phyloP scores from a whole-genome alignment of 2,797 vertebrate species.

The Heliangelus exortis region DNA sequence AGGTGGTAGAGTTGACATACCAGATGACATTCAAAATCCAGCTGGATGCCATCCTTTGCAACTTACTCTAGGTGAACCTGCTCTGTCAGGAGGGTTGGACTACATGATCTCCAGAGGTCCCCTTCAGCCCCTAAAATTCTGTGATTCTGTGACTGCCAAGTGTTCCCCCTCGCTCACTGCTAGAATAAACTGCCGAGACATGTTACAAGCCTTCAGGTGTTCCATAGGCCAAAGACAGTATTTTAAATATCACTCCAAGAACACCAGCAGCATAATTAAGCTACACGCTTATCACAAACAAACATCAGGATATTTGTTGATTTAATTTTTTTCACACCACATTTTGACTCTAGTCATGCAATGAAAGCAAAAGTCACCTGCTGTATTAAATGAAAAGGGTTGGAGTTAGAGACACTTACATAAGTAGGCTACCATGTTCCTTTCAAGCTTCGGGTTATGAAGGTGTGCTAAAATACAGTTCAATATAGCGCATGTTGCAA shows the following conservation, averaged over 20 bases:
- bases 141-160: too few species aligned
- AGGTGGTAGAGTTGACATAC: too few species aligned
- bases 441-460: background rate
- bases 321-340: background rate
- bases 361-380: background rate
- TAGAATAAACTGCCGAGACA: constrained; percentile 13
- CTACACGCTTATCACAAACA: background rate
- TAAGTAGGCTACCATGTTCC: background rate
- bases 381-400: background rate
- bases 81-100: too few species aligned
- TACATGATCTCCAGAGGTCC: too few species aligned
- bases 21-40: too few species aligned
- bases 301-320: background rate
- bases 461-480: background rate
- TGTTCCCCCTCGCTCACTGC: background rate
- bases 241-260: constrained; percentile 13
- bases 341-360: background rate
- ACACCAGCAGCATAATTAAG: background rate
- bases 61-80: too few species aligned
- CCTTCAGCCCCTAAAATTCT: too few species aligned
- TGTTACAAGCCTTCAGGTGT: background rate
- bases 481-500: background rate
- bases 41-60: too few species aligned
- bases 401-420: background rate
- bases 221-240: constrained; percentile 6